Base-by-base conservation (phyloP, 2,113 vertebrate species). In the Apistogramma diplotaenia region DNA sequence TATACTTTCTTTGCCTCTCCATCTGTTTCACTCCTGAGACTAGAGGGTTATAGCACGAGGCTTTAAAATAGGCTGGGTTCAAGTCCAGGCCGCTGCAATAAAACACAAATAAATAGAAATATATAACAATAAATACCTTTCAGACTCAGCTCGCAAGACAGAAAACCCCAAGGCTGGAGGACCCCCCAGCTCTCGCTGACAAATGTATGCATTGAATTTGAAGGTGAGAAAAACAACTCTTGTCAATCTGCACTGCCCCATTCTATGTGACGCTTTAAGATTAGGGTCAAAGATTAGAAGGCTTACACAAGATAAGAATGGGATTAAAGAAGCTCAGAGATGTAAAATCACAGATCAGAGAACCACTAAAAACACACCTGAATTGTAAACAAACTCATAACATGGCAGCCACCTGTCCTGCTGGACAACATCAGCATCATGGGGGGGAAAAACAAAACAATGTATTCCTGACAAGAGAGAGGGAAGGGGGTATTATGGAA, bases 201-300 rank as follows among this genome's bases (percentile, higher is more conserved):
- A 84, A 90, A 88, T 80, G 43, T 78, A 79, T 88, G 86, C 84
- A 85, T 76, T 81, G 78, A 82, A 87, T 84, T 37, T 70, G 72
- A 85, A 86, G 73, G 87, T 89, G 67, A 86, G 65, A 82, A 82
- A 88, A 92, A 89, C 79, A 87, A 89, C 84, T 79, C 70, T 23
- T 51, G 75, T 81, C 86, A 75, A 83, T 89, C 86, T 79, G 71
- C 10, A 74, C 61, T 77, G 81, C 53, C 78, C 78, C 59, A 54
- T 91, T 90, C 92, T 82, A 78, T 91, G 88, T 84, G 88, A 73
- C 70, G 87, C 89, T 92, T 92, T 92, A 91, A 94, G 94, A 96
- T 95, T 95, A 95, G 92, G 95, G 94, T 94, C 94, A 95, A 93
- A 95, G 94, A 95, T 94, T 95, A 95, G 86, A 88, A 74, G 89